Percentiles rank a stretch among this genome's conserved stretches.
phyloP scores from a whole-genome alignment of 92 coral and sea anemone genomes.

The Epizoanthus ramosus region DNA sequence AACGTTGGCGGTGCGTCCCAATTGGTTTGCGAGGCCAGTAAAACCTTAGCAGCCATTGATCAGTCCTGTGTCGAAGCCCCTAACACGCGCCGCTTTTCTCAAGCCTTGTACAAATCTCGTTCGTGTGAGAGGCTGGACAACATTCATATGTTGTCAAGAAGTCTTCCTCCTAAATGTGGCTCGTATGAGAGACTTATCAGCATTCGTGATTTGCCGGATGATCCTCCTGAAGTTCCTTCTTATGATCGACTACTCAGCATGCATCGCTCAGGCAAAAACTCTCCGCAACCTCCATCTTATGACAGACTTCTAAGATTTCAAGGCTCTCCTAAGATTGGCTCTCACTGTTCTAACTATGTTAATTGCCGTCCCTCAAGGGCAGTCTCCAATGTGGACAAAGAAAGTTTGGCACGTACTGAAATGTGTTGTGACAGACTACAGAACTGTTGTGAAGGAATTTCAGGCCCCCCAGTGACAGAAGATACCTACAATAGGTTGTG shows the following conservation, averaged over 20 bases:
- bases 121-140: background rate
- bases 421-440: conserved; percentile 8
- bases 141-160: background rate
- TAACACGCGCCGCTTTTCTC: background rate
- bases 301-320: conserved; percentile 21
- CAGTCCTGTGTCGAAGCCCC: background rate
- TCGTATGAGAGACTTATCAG: conserved; percentile 11
- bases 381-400: background rate
- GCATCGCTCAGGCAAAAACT: background rate
- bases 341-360: background rate
- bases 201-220: conserved; percentile 19
- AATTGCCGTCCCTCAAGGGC: background rate
- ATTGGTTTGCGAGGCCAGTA: background rate
- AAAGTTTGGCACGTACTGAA: background rate
- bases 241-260: conserved; percentile 32
- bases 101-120: background rate
- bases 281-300: conserved; percentile 12
- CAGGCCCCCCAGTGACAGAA: background rate
- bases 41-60: background rate
- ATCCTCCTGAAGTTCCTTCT: conserved; percentile 37
- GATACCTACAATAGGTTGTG: background rate
- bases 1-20: background rate
- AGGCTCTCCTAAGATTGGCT: background rate
- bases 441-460: background rate
- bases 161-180: background rate